Percentiles rank a stretch among this genome's conserved stretches.
phyloP scores from a whole-genome alignment of 1,140 invertebrate species.

The Drosophila quadrilineata region DNA sequence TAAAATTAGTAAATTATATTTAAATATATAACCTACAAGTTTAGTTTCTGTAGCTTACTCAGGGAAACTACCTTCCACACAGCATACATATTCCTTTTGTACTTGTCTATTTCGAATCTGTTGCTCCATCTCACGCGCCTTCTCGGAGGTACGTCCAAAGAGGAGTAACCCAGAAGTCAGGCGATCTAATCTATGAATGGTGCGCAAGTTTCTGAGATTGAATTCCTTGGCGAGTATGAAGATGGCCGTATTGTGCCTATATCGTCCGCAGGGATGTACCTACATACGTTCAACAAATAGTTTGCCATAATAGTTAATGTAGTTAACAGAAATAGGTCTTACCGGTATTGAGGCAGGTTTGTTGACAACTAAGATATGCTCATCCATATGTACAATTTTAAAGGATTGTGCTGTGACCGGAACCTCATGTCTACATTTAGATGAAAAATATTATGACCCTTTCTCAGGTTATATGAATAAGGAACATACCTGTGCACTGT shows the following conservation, averaged over 20 bases:
- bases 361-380: constrained; percentile 99
- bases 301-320: not conserved
- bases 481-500: constrained; percentile 94
- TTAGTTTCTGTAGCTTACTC: constrained; percentile 85
- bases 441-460: constrained; percentile 1
- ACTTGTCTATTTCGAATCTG: constrained; percentile 96
- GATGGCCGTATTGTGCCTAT: constrained; percentile 97
- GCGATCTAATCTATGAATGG: constrained; percentile 95
- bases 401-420: constrained; percentile 96
- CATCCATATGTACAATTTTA: constrained; percentile 97
- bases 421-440: constrained; percentile 96
- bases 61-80: constrained; percentile 98
- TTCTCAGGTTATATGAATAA: not conserved
- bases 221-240: constrained; percentile 98
- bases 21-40: not conserved
- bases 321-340: constrained; percentile 84
- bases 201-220: constrained; percentile 95
- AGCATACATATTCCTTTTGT: constrained; percentile 97
- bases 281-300: constrained; percentile 69
- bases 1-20: constrained; percentile 1
- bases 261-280: constrained; percentile 98
- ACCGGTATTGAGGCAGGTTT: constrained; percentile 99
- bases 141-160: constrained; percentile 95
- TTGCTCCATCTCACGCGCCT: constrained; percentile 95
- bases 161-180: constrained; percentile 96